phyloP scores from a whole-genome alignment of 2,113 vertebrate genomes.

The Alectura lathami region DNA sequence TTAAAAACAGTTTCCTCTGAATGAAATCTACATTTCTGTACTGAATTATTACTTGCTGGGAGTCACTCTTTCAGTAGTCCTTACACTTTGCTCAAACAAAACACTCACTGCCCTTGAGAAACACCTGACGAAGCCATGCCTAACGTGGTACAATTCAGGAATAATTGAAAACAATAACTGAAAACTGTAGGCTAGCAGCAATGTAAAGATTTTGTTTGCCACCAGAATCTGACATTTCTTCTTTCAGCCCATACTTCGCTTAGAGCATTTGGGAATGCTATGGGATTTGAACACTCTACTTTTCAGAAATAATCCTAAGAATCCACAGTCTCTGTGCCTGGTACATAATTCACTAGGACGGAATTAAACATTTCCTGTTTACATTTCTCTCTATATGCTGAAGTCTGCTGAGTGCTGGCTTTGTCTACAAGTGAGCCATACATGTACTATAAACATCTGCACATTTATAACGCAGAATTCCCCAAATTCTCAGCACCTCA shows the following conservation, averaged over 20 bases:
- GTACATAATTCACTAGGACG: not conserved
- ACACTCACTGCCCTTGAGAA: not conserved
- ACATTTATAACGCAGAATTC: not conserved
- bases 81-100: not conserved
- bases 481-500: conserved; percentile 11
- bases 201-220: not conserved
- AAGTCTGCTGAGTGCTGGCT: not conserved
- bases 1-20: conserved; percentile 43
- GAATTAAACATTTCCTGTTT: not conserved
- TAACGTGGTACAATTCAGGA: not conserved
- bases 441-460: not conserved
- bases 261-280: not conserved
- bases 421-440: not conserved
- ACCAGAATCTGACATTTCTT: not conserved
- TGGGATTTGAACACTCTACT: not conserved
- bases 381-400: not conserved
- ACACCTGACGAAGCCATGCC: not conserved
- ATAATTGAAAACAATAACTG: conserved; percentile 4
- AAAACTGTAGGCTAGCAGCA: conserved; percentile 8
- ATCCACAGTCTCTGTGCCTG: not conserved
- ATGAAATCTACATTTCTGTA: conserved; percentile 22
- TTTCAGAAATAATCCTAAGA: not conserved
- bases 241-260: not conserved
- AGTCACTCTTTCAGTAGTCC: not conserved
- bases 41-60: not conserved